Base-by-base conservation (phyloP, 2,113 vertebrate species). In the Rhea pennata region DNA sequence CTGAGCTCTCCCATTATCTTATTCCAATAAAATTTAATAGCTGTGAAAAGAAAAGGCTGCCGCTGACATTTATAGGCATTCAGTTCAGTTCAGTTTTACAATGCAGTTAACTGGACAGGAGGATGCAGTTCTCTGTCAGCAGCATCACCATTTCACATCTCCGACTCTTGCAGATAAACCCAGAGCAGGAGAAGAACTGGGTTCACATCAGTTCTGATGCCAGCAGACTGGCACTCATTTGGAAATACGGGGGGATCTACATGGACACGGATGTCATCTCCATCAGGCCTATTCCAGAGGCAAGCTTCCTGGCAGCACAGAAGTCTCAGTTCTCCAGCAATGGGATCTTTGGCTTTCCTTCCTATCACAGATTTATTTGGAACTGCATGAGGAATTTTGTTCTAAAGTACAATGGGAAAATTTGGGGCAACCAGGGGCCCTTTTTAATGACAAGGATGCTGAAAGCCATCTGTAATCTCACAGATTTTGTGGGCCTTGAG, bases 231-330 rank as follows among this genome's bases (percentile, higher is more conserved):
- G 98, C 98, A 0, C 74, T 98, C 54, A 96, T 98, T 75, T 98
- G 98, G 98, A 98, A 98, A 88, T 98, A 98, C 0, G 98, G 98
- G 0, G 98, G 98, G 33, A 93, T 98, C 92, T 98, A 98, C 88
- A 97, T 98, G 98, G 98, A 98, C 92, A 98, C 98, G 0, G 98
- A 98, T 1, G 92, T 98, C 64, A 98, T 98, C 87, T 98, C 98
- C 27, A 97, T 98, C 80, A 95, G 93, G 82, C 97, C 98, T 51
- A 97, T 98, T 24, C 98, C 98, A 0, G 90, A 96, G 31, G 22
- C 59, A 31, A 98, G 97, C 91, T 98, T 98, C 76, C 50, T 98
- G 86, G 98, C 98, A 0, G 98, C 98, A 0, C 97, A 98, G 93
- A 92, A 92, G 46, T 98, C 97, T 0, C 75, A 13, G 8, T 88